phyloP scores from a whole-genome alignment of 2,888 invertebrate species.

The Drosophila basisetae region DNA sequence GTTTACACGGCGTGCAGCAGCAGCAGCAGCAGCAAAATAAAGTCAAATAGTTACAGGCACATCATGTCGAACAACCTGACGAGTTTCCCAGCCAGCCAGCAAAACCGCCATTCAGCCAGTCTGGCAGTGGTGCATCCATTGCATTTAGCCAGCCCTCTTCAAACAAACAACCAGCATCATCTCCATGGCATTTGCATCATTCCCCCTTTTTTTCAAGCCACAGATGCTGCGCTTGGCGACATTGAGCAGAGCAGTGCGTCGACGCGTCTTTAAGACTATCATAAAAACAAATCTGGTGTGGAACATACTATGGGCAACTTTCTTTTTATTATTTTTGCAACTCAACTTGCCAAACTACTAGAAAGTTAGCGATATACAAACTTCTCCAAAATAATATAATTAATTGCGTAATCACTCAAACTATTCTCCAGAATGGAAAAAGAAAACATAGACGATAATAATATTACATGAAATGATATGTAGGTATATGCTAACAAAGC shows the following conservation, averaged over 20 bases:
- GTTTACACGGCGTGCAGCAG: constrained; percentile 54
- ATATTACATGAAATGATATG: background rate
- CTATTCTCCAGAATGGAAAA: background rate
- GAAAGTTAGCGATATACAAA: background rate
- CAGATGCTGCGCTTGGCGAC: constrained; percentile 30
- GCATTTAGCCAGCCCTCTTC: constrained; percentile 32
- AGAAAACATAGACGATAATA: background rate
- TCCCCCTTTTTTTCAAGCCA: constrained; percentile 23
- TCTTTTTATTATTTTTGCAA: background rate
- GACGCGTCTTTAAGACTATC: background rate
- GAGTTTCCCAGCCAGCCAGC: constrained; percentile 42
- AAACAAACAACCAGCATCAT: constrained; percentile 25
- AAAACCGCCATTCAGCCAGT: constrained; percentile 20
- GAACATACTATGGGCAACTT: background rate
- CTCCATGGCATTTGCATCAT: constrained; percentile 21
- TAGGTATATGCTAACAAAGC: background rate
- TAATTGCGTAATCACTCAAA: background rate
- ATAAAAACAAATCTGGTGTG: constrained; percentile 7
- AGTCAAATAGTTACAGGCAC: constrained; percentile 75
- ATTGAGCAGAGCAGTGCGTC: constrained; percentile 2
- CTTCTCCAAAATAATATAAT: background rate
- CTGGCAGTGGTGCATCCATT: constrained; percentile 37
- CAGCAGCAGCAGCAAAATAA: constrained; percentile 62
- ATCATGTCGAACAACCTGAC: constrained; percentile 68
- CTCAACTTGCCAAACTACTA: background rate